Percentiles rank a stretch among this genome's conserved stretches.
These are phyloP conservation scores for Chondrosia reniformis DNA, from an alignment of 37 sponge, comb jelly and placozoan genomes.

Conservation along the genomic window DNA sequence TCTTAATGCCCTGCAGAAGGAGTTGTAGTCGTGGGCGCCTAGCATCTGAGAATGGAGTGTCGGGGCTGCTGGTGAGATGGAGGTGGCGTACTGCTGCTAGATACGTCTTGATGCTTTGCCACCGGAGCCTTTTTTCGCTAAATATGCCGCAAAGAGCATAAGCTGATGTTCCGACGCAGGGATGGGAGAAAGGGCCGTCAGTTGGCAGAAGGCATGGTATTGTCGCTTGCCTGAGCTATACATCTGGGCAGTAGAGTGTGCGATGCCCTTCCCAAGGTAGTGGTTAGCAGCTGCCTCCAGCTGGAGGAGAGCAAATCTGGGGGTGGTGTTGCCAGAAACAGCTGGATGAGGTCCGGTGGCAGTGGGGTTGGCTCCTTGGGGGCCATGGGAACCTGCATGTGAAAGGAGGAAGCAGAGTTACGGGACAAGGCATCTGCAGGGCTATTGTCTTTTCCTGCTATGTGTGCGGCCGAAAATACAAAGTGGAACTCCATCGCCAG, in stretches of 20 bases:
- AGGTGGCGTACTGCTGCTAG: constrained; percentile 1
- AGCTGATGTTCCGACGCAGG: neutral
- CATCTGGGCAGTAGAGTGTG: no score
- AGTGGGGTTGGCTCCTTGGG: neutral
- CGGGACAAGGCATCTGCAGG: constrained; percentile 8
- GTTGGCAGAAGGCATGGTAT: no score
- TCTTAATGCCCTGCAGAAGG: constrained; percentile 43
- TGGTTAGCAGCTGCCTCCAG: no score
- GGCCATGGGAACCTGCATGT: neutral
- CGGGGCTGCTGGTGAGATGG: neutral
- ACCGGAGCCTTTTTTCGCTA: neutral
- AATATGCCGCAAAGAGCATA: neutral
- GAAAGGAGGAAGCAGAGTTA: neutral
- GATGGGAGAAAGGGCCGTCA: no score
- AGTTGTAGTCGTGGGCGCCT: constrained; percentile 31
- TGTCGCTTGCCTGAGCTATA: no score
- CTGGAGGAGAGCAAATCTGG: no score
- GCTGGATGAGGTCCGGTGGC: neutral
- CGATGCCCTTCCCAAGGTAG: no score
- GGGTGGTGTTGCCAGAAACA: no score
- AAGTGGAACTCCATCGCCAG: neutral
- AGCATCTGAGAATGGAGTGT: neutral
- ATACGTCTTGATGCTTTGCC: constrained; percentile 11
- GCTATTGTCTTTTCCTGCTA: neutral
- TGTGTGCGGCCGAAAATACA: neutral